phyloP scores from a whole-genome alignment of 2,113 vertebrate genomes.

The Anarrhichthys ocellatus region DNA sequence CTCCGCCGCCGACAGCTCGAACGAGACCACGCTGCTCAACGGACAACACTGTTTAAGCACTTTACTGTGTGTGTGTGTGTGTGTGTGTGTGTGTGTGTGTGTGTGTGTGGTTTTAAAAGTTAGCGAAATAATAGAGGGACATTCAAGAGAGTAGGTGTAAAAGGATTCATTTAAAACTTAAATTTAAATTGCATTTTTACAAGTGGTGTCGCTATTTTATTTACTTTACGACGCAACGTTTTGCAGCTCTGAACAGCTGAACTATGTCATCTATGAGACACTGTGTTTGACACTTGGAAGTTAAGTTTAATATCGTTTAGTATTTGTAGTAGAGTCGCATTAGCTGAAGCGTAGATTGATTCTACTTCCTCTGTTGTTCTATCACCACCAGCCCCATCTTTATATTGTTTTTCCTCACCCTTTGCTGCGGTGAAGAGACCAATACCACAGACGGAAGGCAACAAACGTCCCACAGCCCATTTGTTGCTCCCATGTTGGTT shows the following conservation, averaged over 20 bases:
- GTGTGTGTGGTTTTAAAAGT: too few relatives aligned
- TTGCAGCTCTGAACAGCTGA: too few relatives aligned
- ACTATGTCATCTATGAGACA: too few relatives aligned
- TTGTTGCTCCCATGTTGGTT: conserved; percentile 44
- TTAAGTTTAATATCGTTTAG: background rate
- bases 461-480: conserved; percentile 65
- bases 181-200: background rate
- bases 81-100: too few relatives aligned
- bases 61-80: too few relatives aligned
- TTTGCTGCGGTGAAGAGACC: conserved; percentile 67
- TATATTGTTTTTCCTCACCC: background rate
- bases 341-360: background rate
- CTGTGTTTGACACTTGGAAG: background rate
- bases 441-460: conserved; percentile 58
- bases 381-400: conserved; percentile 15
- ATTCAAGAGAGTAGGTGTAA: background rate
- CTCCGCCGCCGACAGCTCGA: too few relatives aligned
- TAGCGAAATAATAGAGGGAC: too few relatives aligned
- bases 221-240: too few relatives aligned
- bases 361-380: conserved; percentile 12
- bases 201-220: background rate
- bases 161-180: background rate
- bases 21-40: too few relatives aligned
- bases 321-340: background rate
- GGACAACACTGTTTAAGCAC: too few relatives aligned